Evolutionary conservation across 2,797 vertebrate genomes (phyloP).

Genomic region (Aratinga solstitialis): DNA sequence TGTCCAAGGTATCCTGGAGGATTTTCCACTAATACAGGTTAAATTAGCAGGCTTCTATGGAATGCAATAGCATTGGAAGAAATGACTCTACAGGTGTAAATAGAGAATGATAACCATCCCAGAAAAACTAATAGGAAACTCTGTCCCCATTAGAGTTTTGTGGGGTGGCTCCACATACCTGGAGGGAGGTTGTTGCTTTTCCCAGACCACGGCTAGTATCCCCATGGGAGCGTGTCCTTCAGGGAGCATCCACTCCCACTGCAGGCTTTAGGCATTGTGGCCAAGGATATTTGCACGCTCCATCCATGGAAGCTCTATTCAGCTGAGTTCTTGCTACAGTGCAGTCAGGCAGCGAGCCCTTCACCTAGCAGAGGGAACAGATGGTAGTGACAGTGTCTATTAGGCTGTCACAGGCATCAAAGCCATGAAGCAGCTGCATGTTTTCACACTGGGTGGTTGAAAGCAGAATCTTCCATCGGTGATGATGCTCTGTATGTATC

Average conservation of each 20-base stretch:
- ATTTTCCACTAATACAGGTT: neutral
- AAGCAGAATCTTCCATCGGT: neutral
- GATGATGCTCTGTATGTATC: neutral
- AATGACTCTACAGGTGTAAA: neutral
- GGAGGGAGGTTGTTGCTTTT: fast-evolving
- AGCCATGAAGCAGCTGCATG: neutral
- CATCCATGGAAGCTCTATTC: fast-evolving
- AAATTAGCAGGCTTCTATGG: neutral
- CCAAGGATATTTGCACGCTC: neutral
- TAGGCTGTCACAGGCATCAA: neutral
- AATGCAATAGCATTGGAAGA: fast-evolving
- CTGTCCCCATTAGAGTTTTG: fast-evolving
- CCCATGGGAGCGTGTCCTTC: neutral
- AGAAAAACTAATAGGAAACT: fast-evolving
- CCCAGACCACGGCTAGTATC: fast-evolving
- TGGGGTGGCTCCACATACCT: neutral
- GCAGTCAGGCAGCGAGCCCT: neutral
- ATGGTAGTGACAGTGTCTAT: neutral
- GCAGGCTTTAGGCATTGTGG: fast-evolving
- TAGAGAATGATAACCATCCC: fast-evolving
- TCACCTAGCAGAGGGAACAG: neutral
- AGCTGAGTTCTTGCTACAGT: neutral
- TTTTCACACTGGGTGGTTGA: neutral
- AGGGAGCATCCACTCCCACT: neutral
- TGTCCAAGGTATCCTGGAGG: neutral